These are phyloP conservation scores for Tipula helvola DNA, from an alignment of 2,888 invertebrate species.

Conservation along the genomic window DNA sequence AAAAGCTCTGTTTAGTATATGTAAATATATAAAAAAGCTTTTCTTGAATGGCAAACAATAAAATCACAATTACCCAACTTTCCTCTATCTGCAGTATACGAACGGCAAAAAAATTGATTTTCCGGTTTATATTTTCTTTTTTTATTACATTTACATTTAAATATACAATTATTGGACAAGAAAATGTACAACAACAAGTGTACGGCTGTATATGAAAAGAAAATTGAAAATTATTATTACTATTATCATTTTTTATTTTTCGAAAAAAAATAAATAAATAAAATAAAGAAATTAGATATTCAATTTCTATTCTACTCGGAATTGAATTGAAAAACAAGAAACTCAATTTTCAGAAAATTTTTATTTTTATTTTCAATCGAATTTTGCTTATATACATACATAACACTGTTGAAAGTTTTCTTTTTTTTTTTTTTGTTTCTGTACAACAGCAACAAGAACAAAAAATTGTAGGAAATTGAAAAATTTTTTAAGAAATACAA, in stretches of 20 bases:
- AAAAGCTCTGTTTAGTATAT: background rate
- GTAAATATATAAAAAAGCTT: background rate
- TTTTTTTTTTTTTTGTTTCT: background rate
- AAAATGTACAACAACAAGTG: background rate
- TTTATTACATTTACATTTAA: background rate
- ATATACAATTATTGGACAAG: background rate
- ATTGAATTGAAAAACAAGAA: background rate
- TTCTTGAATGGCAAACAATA: background rate
- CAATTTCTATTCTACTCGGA: background rate
- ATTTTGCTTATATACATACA: background rate
- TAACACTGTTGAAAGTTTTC: no score
- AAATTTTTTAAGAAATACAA: background rate
- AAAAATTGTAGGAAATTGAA: background rate
- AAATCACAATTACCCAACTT: background rate
- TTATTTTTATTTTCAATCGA: background rate
- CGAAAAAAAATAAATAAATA: background rate
- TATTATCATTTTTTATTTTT: background rate
- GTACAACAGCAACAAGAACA: background rate
- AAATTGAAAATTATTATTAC: constrained; percentile 4
- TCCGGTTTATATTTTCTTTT: background rate
- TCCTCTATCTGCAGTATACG: background rate
- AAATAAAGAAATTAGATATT: background rate
- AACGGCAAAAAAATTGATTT: background rate
- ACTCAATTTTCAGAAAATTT: background rate
- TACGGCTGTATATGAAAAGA: background rate